Evolutionary conservation across 2,113 vertebrate genomes (phyloP).

Genomic region (Syngnathus typhle): DNA sequence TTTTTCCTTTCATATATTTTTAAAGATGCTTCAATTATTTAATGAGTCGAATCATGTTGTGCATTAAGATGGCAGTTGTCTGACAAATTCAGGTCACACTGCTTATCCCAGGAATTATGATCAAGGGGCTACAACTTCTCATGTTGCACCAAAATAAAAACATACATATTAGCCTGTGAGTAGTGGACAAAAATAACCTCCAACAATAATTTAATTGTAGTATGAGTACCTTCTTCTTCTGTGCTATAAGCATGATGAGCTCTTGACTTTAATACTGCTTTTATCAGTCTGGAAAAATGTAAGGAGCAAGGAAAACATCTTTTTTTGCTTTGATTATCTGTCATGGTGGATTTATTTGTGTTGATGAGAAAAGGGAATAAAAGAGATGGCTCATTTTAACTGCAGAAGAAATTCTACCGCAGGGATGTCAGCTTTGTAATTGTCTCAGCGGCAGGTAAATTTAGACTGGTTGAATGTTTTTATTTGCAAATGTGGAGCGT

Average conservation of each 20-base stretch:
- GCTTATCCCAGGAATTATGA: too few relatives aligned
- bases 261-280: conserved; percentile 5
- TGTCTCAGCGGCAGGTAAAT: conserved; percentile 26
- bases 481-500: conserved; percentile 14
- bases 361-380: conserved; percentile 12
- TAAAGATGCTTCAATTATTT: not conserved
- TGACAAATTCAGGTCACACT: not conserved
- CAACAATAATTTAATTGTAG: conserved; percentile 4
- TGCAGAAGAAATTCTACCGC: conserved; percentile 21
- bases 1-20: too few relatives aligned
- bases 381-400: conserved; percentile 32
- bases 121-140: not conserved
- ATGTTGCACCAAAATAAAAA: conserved; percentile 9
- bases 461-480: conserved; percentile 17
- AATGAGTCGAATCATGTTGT: not conserved
- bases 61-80: not conserved
- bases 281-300: conserved; percentile 22
- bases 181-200: not conserved
- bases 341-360: conserved; percentile 38
- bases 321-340: conserved; percentile 38
- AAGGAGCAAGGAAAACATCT: conserved; percentile 18
- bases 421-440: conserved; percentile 17
- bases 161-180: not conserved
- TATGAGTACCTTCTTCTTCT: conserved; percentile 7
- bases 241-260: conserved; percentile 14